A percentile compares a stretch with the other conserved stretches of the same genome.
Evolutionary conservation across 2,113 vertebrate genomes (phyloP).

Genomic region (Eubucco bourcierii): DNA sequence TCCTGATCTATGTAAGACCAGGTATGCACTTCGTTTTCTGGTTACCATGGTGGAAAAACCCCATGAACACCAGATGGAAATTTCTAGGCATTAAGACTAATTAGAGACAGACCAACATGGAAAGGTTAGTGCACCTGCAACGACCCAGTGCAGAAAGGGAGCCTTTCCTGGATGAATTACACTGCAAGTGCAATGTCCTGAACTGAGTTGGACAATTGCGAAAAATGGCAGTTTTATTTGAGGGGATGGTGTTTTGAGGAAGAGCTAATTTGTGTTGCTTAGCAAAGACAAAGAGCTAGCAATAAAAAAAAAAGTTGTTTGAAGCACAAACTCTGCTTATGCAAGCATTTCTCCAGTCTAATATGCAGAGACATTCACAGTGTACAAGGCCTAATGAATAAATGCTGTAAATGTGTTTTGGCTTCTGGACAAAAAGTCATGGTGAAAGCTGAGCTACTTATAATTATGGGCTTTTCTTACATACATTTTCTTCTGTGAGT

Average conservation of each 20-base stretch:
- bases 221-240: background rate
- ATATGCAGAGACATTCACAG: background rate
- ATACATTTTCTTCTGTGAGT: background rate
- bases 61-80: background rate
- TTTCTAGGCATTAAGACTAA: background rate
- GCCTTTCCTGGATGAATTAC: background rate
- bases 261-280: background rate
- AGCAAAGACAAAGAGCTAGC: background rate
- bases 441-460: background rate
- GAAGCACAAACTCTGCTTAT: slow-evolving; percentile 5
- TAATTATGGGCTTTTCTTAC: background rate
- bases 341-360: slow-evolving; percentile 47
- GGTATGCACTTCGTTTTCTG: background rate
- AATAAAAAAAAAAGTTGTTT: background rate
- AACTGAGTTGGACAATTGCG: background rate
- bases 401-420: background rate
- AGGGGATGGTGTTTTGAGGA: background rate
- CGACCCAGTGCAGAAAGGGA: background rate
- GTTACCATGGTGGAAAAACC: background rate
- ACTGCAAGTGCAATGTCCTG: background rate
- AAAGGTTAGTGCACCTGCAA: background rate
- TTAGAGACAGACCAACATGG: background rate
- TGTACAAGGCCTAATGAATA: slow-evolving; percentile 31
- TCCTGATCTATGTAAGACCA: background rate
- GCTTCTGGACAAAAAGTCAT: slow-evolving; percentile 17